Evolutionary conservation across 1,140 invertebrate species (phyloP).

Genomic region (Achatina immaculata): DNA sequence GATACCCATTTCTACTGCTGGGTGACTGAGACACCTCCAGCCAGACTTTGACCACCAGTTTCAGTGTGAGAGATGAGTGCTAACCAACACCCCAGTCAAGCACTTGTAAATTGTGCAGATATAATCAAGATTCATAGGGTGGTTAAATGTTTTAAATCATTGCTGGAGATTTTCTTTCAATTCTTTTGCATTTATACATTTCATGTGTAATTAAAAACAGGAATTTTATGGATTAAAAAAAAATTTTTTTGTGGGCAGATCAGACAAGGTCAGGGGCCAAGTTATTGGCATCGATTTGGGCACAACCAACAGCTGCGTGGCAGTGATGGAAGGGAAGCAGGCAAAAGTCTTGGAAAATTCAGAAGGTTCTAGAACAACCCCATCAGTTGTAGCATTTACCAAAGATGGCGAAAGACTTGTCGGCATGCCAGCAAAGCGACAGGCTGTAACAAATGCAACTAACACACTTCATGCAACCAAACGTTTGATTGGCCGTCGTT

Average conservation of each 20-base stretch:
- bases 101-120: no score
- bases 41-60: no score
- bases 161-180: no score
- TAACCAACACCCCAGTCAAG: no score
- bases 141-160: no score
- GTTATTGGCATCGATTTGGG: conserved; percentile 98
- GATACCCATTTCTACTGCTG: no score
- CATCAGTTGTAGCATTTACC: conserved; percentile 94
- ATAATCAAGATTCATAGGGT: no score
- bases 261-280: conserved; percentile 89
- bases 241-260: conserved; percentile 51
- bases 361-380: conserved; percentile 92
- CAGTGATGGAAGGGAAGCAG: conserved; percentile 96
- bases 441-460: conserved; percentile 96
- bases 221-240: no score
- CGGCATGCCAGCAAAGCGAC: conserved; percentile 98
- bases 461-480: conserved; percentile 99
- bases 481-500: conserved; percentile 94
- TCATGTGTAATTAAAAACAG: no score
- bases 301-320: conserved; percentile 97
- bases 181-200: no score
- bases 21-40: no score
- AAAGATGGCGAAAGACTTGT: conserved; percentile 92
- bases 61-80: no score
- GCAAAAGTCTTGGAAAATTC: conserved; percentile 92